phyloP scores from a whole-genome alignment of 1,140 invertebrate genomes.

The Planococcus citri region DNA sequence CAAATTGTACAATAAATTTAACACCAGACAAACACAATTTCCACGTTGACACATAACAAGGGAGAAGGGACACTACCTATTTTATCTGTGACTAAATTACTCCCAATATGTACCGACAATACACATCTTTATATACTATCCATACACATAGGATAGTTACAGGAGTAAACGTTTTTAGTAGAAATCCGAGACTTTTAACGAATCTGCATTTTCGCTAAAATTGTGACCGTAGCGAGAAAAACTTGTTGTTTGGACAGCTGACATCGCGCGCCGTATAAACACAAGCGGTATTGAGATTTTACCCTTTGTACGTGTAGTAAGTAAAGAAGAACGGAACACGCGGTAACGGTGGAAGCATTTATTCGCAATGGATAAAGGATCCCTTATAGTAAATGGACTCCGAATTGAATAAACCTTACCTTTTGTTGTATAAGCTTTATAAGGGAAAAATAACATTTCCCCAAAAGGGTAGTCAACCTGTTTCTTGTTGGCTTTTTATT shows the following conservation, averaged over 20 bases:
- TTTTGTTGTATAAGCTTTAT: slow-evolving; percentile 20
- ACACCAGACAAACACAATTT: too few relatives aligned
- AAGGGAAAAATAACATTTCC: slow-evolving; percentile 13
- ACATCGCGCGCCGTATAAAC: slow-evolving; percentile 12
- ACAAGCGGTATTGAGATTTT: slow-evolving; percentile 18
- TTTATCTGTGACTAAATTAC: too few relatives aligned
- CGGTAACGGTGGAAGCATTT: neutral
- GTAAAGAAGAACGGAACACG: neutral
- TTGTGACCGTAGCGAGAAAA: slow-evolving; percentile 14
- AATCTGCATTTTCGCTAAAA: slow-evolving; percentile 14
- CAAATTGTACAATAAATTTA: too few relatives aligned
- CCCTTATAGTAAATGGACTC: slow-evolving; percentile 14
- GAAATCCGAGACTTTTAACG: neutral
- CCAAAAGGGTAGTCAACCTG: slow-evolving; percentile 16
- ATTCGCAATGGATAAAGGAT: slow-evolving; percentile 2
- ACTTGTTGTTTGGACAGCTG: slow-evolving; percentile 19
- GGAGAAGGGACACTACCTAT: too few relatives aligned
- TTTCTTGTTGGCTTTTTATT: neutral
- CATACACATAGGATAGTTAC: too few relatives aligned
- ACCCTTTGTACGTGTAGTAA: slow-evolving; percentile 13
- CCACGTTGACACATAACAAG: too few relatives aligned
- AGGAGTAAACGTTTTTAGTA: neutral
- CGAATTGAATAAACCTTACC: slow-evolving; percentile 1
- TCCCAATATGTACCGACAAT: too few relatives aligned
- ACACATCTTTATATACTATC: too few relatives aligned